Percentiles rank a stretch among this genome's conserved stretches.
Conservation (phyloP, 53 echinoderm and acorn worm species). For the Henricia sp. region DNA sequence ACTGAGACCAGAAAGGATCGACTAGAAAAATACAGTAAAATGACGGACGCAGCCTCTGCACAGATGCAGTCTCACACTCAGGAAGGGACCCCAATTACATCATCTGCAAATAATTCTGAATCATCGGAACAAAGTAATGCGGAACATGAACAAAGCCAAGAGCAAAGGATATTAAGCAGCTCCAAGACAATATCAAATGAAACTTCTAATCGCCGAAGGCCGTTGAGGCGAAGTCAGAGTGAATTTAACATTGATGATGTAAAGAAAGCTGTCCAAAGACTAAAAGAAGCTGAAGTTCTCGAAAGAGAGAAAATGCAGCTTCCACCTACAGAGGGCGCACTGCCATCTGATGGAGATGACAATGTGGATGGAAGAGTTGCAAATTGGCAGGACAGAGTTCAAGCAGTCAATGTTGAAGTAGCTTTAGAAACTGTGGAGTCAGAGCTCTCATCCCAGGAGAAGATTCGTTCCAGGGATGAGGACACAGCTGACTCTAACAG, state of each 20-base stretch:
- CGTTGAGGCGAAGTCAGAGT: slow-evolving; percentile 40
- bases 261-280: slow-evolving; percentile 2
- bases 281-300: background rate
- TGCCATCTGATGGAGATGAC: background rate
- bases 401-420: slow-evolving; percentile 73
- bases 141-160: background rate
- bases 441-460: slow-evolving; percentile 63
- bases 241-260: slow-evolving; percentile 32
- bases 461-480: slow-evolving; percentile 39
- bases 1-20: slow-evolving; percentile 42
- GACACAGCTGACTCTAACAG: background rate
- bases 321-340: background rate
- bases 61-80: background rate
- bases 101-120: background rate
- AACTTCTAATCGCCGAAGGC: background rate
- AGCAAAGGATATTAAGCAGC: background rate
- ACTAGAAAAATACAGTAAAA: slow-evolving; percentile 25
- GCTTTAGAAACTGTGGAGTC: slow-evolving; percentile 80
- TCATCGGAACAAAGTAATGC: background rate
- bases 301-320: background rate
- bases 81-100: background rate
- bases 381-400: slow-evolving; percentile 60
- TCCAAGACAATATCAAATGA: background rate
- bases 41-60: background rate
- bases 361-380: slow-evolving; percentile 51